Evolutionary conservation across 2,888 invertebrate species (phyloP), one percentile per base, ranked within the genome.

Genomic region (Tinea pellionella): DNA sequence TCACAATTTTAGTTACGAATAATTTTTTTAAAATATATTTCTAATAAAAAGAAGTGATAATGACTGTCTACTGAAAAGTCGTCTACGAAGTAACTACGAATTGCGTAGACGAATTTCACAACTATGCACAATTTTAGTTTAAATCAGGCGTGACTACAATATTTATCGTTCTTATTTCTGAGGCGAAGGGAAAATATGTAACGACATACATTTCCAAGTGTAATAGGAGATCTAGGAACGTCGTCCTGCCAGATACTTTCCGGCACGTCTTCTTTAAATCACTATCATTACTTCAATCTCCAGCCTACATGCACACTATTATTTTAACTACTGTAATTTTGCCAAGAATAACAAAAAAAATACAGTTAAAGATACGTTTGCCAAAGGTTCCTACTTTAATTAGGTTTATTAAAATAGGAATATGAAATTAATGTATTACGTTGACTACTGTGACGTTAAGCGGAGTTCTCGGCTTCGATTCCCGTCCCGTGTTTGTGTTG

Each of bases 261-360:
- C 63, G 65, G 57, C 72, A 73, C 77, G 75, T 77, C 66, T 67
- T 66, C 64, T 64, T 70, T 69, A 78, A 74, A 78, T 77, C 70
- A 69, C 75, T 64, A 64, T 66, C 74, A 75, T 78, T 75, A 74
- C 62, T 64, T 68, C 68, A 69, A 74, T 71, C 68, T 70, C 65
- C 61, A 70, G 70, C 70, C 71, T 69, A 70, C 69, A 68, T 67
- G 66, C 69, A 24, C 53, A 24, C 53, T 53, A 53, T 53, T 24
- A 24, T 61, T 66, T 47, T 43, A 42, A 37, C 62, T 56, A 61
- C 63, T 62, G 62, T 64, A 62, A n/a, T 64, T 63, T 63, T 9
- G 13, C 37, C 11, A 9, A 37, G 37, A 37, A 37, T 24, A 24
- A 24, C 24, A 24, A 24, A 2, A 24, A 24, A 24, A 6, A 6